Percentiles rank a stretch among this genome's conserved stretches.
These are phyloP conservation scores for Rotaria socialis DNA, from an alignment of 2,888 invertebrate genomes.

Conservation along the genomic window DNA sequence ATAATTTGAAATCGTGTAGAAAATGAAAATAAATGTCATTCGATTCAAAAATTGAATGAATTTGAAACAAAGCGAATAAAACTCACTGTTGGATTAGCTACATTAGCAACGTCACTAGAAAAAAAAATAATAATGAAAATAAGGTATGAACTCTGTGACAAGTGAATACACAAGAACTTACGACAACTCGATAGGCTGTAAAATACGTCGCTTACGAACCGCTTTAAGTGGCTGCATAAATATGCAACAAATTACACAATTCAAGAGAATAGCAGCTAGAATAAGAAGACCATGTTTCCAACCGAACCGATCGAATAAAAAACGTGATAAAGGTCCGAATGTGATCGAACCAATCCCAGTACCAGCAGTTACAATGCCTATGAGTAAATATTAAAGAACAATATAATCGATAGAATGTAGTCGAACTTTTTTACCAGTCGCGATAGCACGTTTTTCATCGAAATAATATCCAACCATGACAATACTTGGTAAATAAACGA, in stretches of 20 bases:
- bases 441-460: slow-evolving; percentile 45
- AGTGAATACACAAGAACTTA: too few species aligned
- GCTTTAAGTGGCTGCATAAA: slow-evolving; percentile 34
- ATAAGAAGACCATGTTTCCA: slow-evolving; percentile 42
- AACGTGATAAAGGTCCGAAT: slow-evolving; percentile 38
- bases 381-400: too few species aligned
- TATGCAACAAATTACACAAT: slow-evolving; percentile 28
- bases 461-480: slow-evolving; percentile 44
- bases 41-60: too few species aligned
- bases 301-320: slow-evolving; percentile 20
- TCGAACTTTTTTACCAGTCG: slow-evolving; percentile 35
- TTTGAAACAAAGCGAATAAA: too few species aligned
- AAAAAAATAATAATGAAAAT: too few species aligned
- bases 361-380: slow-evolving; percentile 42
- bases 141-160: too few species aligned
- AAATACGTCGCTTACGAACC: background rate
- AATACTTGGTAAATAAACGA: slow-evolving; percentile 41
- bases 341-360: slow-evolving; percentile 44
- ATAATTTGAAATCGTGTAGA: too few species aligned
- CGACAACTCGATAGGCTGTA: background rate
- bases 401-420: too few species aligned
- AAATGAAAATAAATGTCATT: too few species aligned
- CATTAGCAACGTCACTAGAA: too few species aligned
- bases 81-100: too few species aligned
- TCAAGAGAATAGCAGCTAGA: slow-evolving; percentile 33